Conservation (phyloP, 30 jellyfish, hydroid and myxozoan genomes). For the Aurelia coerulea region DNA sequence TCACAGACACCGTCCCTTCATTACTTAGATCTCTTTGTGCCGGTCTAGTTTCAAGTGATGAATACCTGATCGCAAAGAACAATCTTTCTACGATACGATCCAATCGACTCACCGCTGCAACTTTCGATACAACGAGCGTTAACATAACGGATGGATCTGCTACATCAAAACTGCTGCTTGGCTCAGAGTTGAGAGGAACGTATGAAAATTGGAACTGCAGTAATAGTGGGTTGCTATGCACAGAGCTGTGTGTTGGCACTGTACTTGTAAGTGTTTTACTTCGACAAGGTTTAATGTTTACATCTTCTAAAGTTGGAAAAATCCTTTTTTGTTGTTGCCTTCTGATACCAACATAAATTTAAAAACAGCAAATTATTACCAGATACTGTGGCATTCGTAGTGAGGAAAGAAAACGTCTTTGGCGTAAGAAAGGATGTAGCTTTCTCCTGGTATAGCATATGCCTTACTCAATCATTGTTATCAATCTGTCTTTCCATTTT, state of each 20-base stretch:
- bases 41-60: conserved; percentile 24
- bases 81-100: conserved; percentile 61
- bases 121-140: conserved; percentile 27
- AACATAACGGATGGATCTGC: conserved; percentile 15
- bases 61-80: conserved; percentile 32
- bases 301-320: too few species aligned
- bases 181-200: conserved; percentile 15
- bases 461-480: too few species aligned
- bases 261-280: conserved; percentile 14
- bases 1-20: conserved; percentile 55
- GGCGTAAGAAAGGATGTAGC: too few species aligned
- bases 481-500: too few species aligned
- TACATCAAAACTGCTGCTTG: conserved; percentile 38
- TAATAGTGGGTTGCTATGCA: conserved; percentile 53
- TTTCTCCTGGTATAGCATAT: too few species aligned
- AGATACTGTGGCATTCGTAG: too few species aligned
- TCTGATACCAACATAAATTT: too few species aligned
- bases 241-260: conserved; percentile 61
- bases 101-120: conserved; percentile 35
- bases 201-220: conserved; percentile 69
- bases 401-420: too few species aligned
- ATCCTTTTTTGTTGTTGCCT: too few species aligned
- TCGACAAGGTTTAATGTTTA: too few species aligned
- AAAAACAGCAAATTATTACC: too few species aligned
- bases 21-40: conserved; percentile 61